Evolutionary conservation across 2,797 vertebrate species (phyloP).

Genomic region (Tadarida brasiliensis): DNA sequence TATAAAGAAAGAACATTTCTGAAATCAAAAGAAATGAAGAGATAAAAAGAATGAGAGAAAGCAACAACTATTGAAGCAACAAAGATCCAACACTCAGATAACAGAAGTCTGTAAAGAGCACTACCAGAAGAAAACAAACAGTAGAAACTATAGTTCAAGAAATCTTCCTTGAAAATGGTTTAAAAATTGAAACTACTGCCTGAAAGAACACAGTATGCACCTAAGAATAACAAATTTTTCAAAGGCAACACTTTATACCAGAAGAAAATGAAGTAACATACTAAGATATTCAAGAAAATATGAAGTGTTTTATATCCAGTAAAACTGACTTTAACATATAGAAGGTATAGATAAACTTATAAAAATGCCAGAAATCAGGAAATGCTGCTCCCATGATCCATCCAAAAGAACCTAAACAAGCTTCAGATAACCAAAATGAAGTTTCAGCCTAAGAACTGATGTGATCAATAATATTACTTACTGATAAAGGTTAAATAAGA

Average conservation of each 20-base stretch:
- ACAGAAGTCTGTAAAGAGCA: background rate
- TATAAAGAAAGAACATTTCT: background rate
- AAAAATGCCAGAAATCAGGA: background rate
- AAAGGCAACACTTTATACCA: background rate
- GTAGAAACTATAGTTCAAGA: slow-evolving; percentile 37
- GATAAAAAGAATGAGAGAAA: slow-evolving; percentile 21
- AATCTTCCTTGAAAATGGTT: background rate
- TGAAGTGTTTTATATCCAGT: background rate
- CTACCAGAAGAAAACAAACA: background rate
- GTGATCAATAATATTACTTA: slow-evolving; percentile 23
- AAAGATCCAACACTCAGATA: background rate
- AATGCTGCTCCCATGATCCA: background rate
- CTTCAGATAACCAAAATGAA: slow-evolving; percentile 26
- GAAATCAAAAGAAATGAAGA: slow-evolving; percentile 39
- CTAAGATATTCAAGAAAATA: slow-evolving; percentile 28
- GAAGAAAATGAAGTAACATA: slow-evolving; percentile 22
- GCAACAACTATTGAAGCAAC: background rate
- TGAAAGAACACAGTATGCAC: background rate
- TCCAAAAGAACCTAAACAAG: slow-evolving; percentile 29
- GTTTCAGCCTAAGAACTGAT: background rate
- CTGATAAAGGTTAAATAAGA: slow-evolving; percentile 27
- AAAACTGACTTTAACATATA: background rate
- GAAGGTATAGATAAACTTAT: background rate
- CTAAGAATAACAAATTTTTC: slow-evolving; percentile 11
- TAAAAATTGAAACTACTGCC: background rate